Conservation (phyloP, 2,888 invertebrate species). For the Chrysolina americana region DNA sequence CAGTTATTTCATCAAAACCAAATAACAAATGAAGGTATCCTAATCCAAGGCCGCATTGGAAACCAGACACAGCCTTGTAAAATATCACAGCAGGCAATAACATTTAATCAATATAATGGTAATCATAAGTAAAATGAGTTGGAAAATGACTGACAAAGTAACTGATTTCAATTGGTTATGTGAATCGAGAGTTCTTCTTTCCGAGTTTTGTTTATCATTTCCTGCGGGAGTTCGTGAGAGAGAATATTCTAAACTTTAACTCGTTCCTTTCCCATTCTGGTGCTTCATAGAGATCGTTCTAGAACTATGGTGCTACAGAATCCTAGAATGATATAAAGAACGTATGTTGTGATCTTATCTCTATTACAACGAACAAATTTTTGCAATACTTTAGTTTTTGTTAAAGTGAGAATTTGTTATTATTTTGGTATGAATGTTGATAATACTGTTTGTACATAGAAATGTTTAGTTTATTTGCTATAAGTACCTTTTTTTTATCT, state of each 20-base stretch:
- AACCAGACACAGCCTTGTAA: no score
- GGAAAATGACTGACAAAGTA: no score
- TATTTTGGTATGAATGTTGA: slow-evolving; percentile 56
- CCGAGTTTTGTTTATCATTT: slow-evolving; percentile 24
- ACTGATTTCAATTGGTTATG: no score
- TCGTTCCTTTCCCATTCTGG: slow-evolving; percentile 65
- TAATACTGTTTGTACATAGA: slow-evolving; percentile 60
- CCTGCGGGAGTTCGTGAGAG: not conserved
- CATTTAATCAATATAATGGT: no score
- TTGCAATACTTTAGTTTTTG: slow-evolving; percentile 59
- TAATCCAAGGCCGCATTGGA: no score
- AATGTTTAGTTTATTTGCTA: slow-evolving; percentile 61
- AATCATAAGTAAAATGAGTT: no score
- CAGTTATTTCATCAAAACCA: no score
- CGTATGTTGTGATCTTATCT: slow-evolving; percentile 59
- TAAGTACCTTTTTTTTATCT: slow-evolving; percentile 62
- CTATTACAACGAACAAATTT: slow-evolving; percentile 61
- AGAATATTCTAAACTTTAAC: slow-evolving; percentile 65
- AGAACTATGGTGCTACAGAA: slow-evolving; percentile 68
- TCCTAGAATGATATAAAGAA: slow-evolving; percentile 45
- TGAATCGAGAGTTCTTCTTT: slow-evolving; percentile 33
- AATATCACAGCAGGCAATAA: no score
- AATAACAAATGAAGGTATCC: no score
- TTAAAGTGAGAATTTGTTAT: slow-evolving; percentile 59
- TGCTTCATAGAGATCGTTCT: slow-evolving; percentile 65